Evolutionary conservation across 2,797 vertebrate genomes (phyloP).

Genomic region (Amblyopsis hoosieri): DNA sequence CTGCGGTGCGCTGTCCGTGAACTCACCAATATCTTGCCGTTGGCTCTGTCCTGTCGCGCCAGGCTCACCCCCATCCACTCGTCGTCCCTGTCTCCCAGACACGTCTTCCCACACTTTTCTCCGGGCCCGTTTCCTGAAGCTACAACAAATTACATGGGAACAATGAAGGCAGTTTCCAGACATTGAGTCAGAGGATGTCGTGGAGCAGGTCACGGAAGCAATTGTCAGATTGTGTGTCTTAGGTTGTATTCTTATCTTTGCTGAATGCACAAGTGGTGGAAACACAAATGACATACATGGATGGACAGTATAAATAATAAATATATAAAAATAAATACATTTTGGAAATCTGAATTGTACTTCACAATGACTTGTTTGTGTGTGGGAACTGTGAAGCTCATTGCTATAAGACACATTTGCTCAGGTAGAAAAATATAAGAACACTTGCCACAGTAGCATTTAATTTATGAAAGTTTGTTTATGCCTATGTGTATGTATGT

Average conservation of each 20-base stretch:
- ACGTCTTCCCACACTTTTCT: conserved; percentile 93
- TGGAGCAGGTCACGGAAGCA: conserved; percentile 8
- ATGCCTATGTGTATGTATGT: background rate
- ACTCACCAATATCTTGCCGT: conserved; percentile 92
- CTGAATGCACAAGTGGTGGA: conserved; percentile 18
- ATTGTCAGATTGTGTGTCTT: conserved; percentile 23
- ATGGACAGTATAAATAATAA: background rate
- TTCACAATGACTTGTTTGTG: background rate
- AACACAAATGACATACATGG: conserved; percentile 7
- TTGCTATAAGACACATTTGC: background rate
- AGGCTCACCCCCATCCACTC: conserved; percentile 99
- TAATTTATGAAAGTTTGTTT: background rate
- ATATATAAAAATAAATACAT: background rate
- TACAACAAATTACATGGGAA: conserved; percentile 10
- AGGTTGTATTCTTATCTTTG: conserved; percentile 16
- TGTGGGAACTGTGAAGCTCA: background rate
- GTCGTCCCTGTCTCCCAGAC: conserved; percentile 89
- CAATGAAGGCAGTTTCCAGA: conserved; percentile 54
- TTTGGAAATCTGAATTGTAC: background rate
- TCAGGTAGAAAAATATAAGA: conserved; percentile 2
- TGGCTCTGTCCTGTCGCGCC: conserved; percentile 86
- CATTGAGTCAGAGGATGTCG: conserved; percentile 50
- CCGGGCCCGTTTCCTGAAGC: conserved; percentile 85
- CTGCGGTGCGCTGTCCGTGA: conserved; percentile 4
- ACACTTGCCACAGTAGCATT: background rate